A percentile compares a stretch with the other conserved stretches of the same genome.
phyloP scores from a whole-genome alignment of 2,797 vertebrate genomes.

The Pyrrhura leucotis region DNA sequence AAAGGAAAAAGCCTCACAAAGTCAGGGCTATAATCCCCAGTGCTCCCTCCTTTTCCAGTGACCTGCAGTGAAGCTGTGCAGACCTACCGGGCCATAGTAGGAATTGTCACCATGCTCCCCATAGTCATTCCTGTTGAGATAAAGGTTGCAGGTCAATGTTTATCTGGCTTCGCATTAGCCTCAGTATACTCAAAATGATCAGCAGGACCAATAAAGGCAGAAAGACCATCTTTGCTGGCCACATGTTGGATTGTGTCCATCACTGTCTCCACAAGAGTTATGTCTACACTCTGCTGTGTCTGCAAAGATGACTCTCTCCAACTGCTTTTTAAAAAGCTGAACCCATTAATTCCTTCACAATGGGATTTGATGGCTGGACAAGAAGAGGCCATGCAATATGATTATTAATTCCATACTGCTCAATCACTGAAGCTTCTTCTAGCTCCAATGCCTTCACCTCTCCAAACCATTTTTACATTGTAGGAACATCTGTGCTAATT shows the following conservation, averaged over 20 bases:
- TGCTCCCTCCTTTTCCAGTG: neutral
- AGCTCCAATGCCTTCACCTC: neutral
- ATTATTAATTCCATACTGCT: neutral
- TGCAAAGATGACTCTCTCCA: neutral
- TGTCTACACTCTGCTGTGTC: neutral
- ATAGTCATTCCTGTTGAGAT: constrained; percentile 77
- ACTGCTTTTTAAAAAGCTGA: neutral
- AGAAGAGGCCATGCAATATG: neutral
- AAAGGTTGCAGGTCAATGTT: neutral
- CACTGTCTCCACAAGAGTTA: neutral
- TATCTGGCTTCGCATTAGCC: neutral
- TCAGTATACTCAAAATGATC: neutral
- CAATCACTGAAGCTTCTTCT: neutral
- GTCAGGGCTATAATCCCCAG: neutral
- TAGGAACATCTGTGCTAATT: neutral
- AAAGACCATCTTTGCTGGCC: neutral
- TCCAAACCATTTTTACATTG: neutral
- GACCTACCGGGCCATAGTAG: constrained; percentile 78
- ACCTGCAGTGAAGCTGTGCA: neutral
- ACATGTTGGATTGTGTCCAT: neutral
- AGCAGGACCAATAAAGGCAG: neutral
- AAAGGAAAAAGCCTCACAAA: neutral
- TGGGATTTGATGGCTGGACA: neutral
- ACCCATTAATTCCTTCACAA: neutral
- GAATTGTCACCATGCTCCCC: constrained; percentile 76